Percentiles rank a stretch among this genome's conserved stretches.
Conservation (phyloP, 2,797 vertebrate genomes). For the Amniataba percoides region DNA sequence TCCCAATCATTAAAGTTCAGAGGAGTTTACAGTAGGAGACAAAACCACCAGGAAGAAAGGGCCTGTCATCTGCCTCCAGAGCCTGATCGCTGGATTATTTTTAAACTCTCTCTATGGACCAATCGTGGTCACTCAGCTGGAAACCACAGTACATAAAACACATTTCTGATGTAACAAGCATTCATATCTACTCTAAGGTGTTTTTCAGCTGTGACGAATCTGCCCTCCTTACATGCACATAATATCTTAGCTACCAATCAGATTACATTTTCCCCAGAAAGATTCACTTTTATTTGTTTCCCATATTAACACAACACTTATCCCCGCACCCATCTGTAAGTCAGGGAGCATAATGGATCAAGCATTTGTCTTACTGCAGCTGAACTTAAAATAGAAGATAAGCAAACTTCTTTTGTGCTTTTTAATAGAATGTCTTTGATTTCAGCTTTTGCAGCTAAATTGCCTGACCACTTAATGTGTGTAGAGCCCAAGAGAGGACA, state of each 20-base stretch:
- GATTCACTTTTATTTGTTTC: slow-evolving; percentile 27
- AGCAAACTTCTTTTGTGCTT: slow-evolving; percentile 53
- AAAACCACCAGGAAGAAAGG: neutral
- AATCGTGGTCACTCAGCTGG: slow-evolving; percentile 8
- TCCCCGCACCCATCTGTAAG: neutral
- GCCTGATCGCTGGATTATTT: slow-evolving; percentile 54
- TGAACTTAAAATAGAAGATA: slow-evolving; percentile 14
- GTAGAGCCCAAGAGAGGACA: slow-evolving; percentile 47
- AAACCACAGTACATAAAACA: slow-evolving; percentile 2
- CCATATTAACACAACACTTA: slow-evolving; percentile 10
- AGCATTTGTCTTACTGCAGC: slow-evolving; percentile 15
- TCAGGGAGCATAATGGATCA: slow-evolving; percentile 34
- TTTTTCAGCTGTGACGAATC: too few species aligned
- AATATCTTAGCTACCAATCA: slow-evolving; percentile 31
- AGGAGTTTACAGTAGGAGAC: slow-evolving; percentile 46
- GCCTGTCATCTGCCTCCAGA: slow-evolving; percentile 14
- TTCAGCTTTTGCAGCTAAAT: slow-evolving; percentile 45
- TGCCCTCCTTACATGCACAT: too few species aligned
- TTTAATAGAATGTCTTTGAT: slow-evolving; percentile 72
- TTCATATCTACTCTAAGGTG: too few species aligned
- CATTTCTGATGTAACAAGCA: neutral
- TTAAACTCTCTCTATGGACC: slow-evolving; percentile 16
- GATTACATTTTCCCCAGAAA: neutral
- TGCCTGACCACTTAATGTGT: slow-evolving; percentile 49
- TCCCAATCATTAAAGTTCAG: slow-evolving; percentile 68